A percentile compares a stretch with the other conserved stretches of the same genome.
phyloP scores from a whole-genome alignment of 2,113 vertebrate genomes.

The Mustela nigripes region DNA sequence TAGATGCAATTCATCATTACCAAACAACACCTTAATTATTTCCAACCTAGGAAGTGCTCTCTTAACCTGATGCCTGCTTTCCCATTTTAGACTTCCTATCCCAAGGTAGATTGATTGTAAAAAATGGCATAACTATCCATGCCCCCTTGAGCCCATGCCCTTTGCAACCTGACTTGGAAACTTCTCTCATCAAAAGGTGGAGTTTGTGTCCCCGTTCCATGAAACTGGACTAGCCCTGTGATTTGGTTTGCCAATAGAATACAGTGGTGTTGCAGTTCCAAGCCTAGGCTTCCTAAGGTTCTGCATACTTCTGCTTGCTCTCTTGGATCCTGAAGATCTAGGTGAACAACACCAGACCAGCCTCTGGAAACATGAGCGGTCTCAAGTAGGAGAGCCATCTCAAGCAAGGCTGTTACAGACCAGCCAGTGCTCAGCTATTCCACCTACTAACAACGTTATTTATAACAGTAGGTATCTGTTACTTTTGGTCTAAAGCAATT shows the following conservation, averaged over 20 bases:
- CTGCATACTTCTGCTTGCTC: background rate
- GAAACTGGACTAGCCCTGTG: background rate
- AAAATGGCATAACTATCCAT: background rate
- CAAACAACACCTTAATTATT: background rate
- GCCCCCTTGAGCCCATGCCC: background rate
- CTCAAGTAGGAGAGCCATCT: background rate
- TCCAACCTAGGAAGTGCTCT: background rate
- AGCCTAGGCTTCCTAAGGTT: background rate
- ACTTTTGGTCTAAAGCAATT: slow-evolving; percentile 18
- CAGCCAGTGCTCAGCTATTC: background rate
- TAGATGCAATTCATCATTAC: background rate
- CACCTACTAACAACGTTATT: background rate
- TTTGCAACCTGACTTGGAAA: slow-evolving; percentile 30
- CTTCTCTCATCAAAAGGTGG: background rate
- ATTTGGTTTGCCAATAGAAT: slow-evolving; percentile 38
- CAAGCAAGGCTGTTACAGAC: background rate
- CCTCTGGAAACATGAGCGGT: background rate
- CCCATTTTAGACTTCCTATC: background rate
- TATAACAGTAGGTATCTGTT: background rate
- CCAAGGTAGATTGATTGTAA: background rate
- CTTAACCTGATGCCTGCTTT: background rate
- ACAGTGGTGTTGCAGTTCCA: background rate
- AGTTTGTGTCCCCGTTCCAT: background rate
- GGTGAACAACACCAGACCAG: background rate
- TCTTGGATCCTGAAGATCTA: background rate